phyloP scores from a whole-genome alignment of 2,888 invertebrate species.

The Tuta absoluta region DNA sequence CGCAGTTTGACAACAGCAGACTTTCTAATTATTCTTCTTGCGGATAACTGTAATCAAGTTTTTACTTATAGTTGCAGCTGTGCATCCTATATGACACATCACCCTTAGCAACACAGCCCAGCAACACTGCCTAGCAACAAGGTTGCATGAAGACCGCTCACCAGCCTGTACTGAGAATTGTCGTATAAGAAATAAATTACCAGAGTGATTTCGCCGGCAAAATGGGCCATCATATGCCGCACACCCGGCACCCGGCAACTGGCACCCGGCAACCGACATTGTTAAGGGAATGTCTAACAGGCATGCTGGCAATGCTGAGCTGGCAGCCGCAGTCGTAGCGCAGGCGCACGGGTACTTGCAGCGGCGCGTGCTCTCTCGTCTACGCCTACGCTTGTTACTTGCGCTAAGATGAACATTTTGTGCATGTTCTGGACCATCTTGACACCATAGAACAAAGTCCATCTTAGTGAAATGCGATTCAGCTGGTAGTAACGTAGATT shows the following conservation, averaged over 20 bases:
- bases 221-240: not conserved
- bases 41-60: not conserved
- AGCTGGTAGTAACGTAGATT: too few species aligned
- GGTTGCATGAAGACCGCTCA: not conserved
- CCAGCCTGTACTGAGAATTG: not conserved
- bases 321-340: conserved; percentile 11
- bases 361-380: not conserved
- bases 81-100: not conserved
- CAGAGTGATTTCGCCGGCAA: not conserved
- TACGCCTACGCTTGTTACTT: not conserved
- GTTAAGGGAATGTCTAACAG: not conserved
- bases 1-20: too few species aligned
- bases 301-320: not conserved
- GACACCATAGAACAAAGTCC: too few species aligned
- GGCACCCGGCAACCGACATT: too few species aligned
- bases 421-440: too few species aligned
- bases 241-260: not conserved
- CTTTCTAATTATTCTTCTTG: not conserved
- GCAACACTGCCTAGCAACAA: not conserved
- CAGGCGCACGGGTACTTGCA: not conserved
- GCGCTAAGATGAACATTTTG: too few species aligned
- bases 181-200: not conserved
- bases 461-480: too few species aligned
- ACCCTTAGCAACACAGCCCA: not conserved
- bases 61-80: not conserved